Evolutionary conservation across 2,888 invertebrate species (phyloP).

Genomic region (Hylaea fasciaria): DNA sequence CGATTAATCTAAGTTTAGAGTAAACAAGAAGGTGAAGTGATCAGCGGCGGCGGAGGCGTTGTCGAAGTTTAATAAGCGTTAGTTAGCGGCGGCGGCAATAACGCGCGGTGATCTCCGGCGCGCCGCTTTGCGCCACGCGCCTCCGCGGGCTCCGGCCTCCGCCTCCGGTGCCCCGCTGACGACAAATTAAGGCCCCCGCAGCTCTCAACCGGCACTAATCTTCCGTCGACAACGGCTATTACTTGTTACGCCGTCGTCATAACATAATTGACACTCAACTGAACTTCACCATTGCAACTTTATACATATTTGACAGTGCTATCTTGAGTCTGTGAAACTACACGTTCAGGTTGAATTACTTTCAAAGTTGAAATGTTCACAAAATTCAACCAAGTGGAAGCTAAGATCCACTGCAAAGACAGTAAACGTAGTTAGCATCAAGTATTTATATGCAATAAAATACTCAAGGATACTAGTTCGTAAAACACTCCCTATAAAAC

Average conservation of each 20-base stretch:
- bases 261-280: slow-evolving; percentile 25
- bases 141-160: slow-evolving; percentile 20
- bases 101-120: slow-evolving; percentile 79
- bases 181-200: slow-evolving; percentile 61
- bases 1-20: slow-evolving; percentile 84
- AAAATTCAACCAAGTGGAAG: slow-evolving; percentile 3
- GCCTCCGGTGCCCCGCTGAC: slow-evolving; percentile 17
- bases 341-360: not conserved
- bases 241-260: slow-evolving; percentile 27
- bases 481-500: slow-evolving; percentile 30
- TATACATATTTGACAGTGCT: not conserved
- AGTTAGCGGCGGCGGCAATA: slow-evolving; percentile 79
- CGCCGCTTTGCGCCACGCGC: slow-evolving; percentile 30
- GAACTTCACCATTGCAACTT: slow-evolving; percentile 2
- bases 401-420: not conserved
- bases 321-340: not conserved
- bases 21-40: slow-evolving; percentile 84
- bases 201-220: slow-evolving; percentile 49
- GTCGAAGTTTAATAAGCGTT: slow-evolving; percentile 84
- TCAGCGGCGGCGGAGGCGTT: slow-evolving; percentile 69
- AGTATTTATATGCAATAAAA: slow-evolving; percentile 28
- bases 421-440: slow-evolving; percentile 19
- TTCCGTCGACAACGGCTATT: slow-evolving; percentile 44
- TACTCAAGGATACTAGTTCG: slow-evolving; percentile 25
- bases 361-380: not conserved